Base-by-base conservation (phyloP, 1,140 invertebrate genomes). In the Lithobius niger region DNA sequence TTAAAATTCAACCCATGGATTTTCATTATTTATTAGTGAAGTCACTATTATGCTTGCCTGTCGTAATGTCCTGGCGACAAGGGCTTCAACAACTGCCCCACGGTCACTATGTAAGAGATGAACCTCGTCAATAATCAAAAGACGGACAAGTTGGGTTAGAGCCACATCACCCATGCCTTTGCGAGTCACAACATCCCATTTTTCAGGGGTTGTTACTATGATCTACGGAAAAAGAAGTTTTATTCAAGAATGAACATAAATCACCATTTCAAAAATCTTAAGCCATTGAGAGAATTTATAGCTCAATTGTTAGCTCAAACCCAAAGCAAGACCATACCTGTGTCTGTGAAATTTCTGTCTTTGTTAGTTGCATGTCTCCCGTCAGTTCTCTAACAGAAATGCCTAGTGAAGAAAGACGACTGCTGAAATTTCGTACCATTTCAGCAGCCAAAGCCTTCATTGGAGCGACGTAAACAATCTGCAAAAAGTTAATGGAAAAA, bases 391-490 rank as follows among this genome's bases (percentile, higher is more conserved):
- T 76, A 0, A 99, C 95, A 2, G 74, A 68, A 19, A 98, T 79
- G 10, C 89, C 90, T 0, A 96, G 73, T 4, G 77, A 73, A 26
- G 76, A 73, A 1, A 97, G 72, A 52, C 88, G 79, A 64, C 83
- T 86, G 3, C 81, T 80, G 74, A 99, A 99, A 72, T 88, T 98
- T 1, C 80, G 77, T 0, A 95, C 92, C 94, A 99, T 99, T 78
- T 99, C 97, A 27, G 93, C 83, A 1, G 96, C 96, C 19, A 99
- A 70, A 1, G 97, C 96, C 76, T 99, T 99, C 96, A 99, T 99
- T 10, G 97, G 97, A 1, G 95, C 94, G 54, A 99, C 86, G 71
- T 99, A 99, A 19, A 99, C 86, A 64, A 99, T 95, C 82, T 91
- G n/a, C n/a, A n/a, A n/a, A n/a, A n/a, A n/a, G n/a, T n/a, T n/a